phyloP scores from a whole-genome alignment of 2,113 vertebrate genomes.

The Aptenodytes forsteri region DNA sequence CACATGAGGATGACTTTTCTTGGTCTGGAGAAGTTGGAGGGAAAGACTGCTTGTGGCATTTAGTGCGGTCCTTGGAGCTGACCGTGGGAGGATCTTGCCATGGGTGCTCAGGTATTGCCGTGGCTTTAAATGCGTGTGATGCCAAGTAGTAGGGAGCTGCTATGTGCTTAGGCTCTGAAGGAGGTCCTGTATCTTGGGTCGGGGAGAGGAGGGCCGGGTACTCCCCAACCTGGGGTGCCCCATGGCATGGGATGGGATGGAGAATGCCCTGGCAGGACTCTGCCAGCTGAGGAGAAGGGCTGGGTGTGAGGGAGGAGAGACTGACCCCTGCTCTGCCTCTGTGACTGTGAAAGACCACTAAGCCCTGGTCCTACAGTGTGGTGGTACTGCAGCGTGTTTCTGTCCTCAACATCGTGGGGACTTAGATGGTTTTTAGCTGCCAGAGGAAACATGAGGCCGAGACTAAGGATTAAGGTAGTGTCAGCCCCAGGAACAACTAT shows the following conservation, averaged over 20 bases:
- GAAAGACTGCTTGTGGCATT: background rate
- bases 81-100: accelerated
- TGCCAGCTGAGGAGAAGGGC: background rate
- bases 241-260: background rate
- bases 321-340: background rate
- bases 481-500: background rate
- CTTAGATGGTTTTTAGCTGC: background rate
- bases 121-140: background rate
- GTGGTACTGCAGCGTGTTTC: background rate
- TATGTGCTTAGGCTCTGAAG: background rate
- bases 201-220: background rate
- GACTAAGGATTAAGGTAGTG: background rate
- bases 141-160: background rate
- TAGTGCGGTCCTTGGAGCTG: background rate
- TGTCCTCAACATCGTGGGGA: accelerated
- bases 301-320: background rate
- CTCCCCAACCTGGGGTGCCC: background rate
- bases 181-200: background rate
- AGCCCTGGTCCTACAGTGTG: background rate
- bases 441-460: background rate
- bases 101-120: background rate
- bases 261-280: background rate
- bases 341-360: background rate
- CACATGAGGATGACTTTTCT: background rate
- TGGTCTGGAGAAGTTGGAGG: background rate